Evolutionary conservation across 2,113 vertebrate species (phyloP), one percentile per base, ranked within the genome.

Genomic region (Oreochromis tanganicae): DNA sequence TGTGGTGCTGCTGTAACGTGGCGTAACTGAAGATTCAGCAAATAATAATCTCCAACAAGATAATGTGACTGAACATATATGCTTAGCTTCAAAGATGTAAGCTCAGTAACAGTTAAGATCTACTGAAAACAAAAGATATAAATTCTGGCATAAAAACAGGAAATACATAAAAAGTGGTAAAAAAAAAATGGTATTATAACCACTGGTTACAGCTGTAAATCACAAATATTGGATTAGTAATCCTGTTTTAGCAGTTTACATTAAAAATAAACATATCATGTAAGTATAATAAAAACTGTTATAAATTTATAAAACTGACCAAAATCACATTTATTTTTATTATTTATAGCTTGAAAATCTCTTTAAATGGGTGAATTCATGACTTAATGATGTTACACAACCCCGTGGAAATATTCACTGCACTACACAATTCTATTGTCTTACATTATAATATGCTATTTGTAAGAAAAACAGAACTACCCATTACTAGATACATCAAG

Each of bases 211-310:
- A 1, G 17, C 19, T 3, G 16, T 66, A 66, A 66, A 66, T 66
- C 32, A 66, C 10, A 41, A 8, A 41, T 68, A 41, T 7, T 68
- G 19, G 41, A 68, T 41, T 68, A 68, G 11, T 41, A 68, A 2
- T 68, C 0, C 4, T 0, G 0, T 36, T 66, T 38, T 38, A 66
- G n/a, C 63, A 68, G 34, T 21, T 41, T 41, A 38, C 63, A 68
- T 41, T 21, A 68, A 68, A 66, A 66, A 66, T 66, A 38, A 66
- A 66, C 10, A n/a, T n/a, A 17, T 36, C 32, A 66, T 66, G 32
- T 63, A 4, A 63, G 32, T 63, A 36, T n/a, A 66, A 66, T 66
- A 66, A 36, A 66, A 66, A 66, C 61, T 36, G 6, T 38, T 4
- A 12, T n/a, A 68, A 21, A 21, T 38, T 13, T 7, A 68, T 68